Evolutionary conservation across 2,797 vertebrate species (phyloP).

Genomic region (Bryconaethiops microstoma): DNA sequence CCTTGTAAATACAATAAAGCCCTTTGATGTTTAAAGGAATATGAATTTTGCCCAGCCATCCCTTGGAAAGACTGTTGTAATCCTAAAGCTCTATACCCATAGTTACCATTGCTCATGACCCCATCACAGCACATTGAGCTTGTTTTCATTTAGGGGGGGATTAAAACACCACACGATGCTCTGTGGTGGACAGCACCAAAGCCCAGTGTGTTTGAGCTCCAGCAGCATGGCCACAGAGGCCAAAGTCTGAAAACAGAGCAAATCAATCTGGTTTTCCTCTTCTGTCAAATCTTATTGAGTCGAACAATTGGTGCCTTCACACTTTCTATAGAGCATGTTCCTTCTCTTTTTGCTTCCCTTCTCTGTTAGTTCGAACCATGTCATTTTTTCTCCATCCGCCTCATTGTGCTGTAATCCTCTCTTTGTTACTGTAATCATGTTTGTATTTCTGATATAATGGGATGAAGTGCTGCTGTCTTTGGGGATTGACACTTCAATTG

Average conservation of each 20-base stretch:
- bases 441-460: conserved; percentile 81
- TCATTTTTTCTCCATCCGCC: conserved; percentile 62
- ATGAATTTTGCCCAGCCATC: conserved; percentile 11
- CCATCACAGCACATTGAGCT: neutral
- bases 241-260: conserved; percentile 29
- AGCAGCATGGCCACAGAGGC: conserved; percentile 40
- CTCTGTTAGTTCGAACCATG: conserved; percentile 66
- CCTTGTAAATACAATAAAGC: conserved; percentile 9
- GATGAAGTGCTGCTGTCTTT: conserved; percentile 74
- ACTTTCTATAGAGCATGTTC: conserved; percentile 54
- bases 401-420: conserved; percentile 73
- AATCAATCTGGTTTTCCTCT: conserved; percentile 52
- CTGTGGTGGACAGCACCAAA: conserved; percentile 32
- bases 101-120: neutral
- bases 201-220: conserved; percentile 39
- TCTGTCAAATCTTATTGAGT: conserved; percentile 60
- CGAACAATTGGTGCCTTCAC: conserved; percentile 62
- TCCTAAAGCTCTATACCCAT: conserved; percentile 24
- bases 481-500: conserved; percentile 76
- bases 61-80: conserved; percentile 16
- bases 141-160: conserved; percentile 32
- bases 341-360: conserved; percentile 58
- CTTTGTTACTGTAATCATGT: conserved; percentile 79
- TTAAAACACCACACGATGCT: conserved; percentile 47
- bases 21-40: conserved; percentile 28